phyloP scores from a whole-genome alignment of 2,888 invertebrate genomes.

The Heliconius hortense region DNA sequence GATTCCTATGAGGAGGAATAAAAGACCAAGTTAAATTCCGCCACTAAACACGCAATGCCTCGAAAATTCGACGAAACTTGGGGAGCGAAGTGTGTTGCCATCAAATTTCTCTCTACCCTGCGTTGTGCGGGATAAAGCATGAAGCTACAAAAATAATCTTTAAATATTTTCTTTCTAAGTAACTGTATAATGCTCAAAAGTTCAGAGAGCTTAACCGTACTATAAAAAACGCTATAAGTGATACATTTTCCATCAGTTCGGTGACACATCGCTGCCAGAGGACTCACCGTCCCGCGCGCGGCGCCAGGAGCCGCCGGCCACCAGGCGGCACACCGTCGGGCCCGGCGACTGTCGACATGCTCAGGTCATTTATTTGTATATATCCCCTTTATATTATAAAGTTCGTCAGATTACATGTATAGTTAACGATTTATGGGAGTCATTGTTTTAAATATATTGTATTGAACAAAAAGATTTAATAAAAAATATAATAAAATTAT shows the following conservation, averaged over 20 bases:
- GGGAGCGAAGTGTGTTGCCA: neutral
- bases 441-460: too few species aligned
- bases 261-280: constrained; percentile 43
- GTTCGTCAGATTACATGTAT: too few species aligned
- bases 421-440: too few species aligned
- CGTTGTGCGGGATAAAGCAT: neutral
- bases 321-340: constrained; percentile 94
- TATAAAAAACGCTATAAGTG: too few species aligned
- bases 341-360: constrained; percentile 94
- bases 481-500: too few species aligned
- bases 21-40: neutral
- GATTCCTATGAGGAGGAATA: neutral
- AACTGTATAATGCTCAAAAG: neutral
- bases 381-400: neutral
- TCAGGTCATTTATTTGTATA: constrained; percentile 15
- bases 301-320: constrained; percentile 81
- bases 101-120: neutral
- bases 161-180: neutral
- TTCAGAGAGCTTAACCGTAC: too few species aligned
- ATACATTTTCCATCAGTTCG: constrained; percentile 33
- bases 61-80: neutral
- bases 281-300: constrained; percentile 80
- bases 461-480: too few species aligned
- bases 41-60: neutral
- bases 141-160: neutral